Conservation (phyloP, 2,888 invertebrate species). For the Dolichomitus sp. region DNA sequence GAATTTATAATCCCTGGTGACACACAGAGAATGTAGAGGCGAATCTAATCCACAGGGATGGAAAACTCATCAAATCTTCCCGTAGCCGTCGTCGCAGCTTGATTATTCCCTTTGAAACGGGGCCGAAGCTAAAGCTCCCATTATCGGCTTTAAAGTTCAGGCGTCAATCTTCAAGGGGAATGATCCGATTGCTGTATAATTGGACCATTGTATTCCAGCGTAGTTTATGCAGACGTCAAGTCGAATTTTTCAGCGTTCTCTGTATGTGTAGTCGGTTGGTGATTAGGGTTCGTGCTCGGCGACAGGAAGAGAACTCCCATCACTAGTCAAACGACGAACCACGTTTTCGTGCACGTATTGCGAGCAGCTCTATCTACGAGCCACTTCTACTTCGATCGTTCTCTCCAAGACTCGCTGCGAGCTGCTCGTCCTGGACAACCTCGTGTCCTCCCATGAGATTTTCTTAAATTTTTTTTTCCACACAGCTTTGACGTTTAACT, state of each 20-base stretch:
- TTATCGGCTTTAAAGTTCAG: neutral
- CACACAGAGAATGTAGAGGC: neutral
- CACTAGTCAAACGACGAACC: neutral
- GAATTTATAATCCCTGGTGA: neutral
- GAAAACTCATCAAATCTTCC: slow-evolving; percentile 22
- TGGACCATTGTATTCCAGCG: neutral
- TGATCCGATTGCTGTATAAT: slow-evolving; percentile 7
- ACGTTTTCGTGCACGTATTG: slow-evolving; percentile 30
- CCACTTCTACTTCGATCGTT: slow-evolving; percentile 60
- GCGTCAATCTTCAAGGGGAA: neutral
- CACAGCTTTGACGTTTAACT: neutral
- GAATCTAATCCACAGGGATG: neutral
- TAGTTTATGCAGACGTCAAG: neutral
- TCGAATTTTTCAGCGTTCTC: slow-evolving; percentile 6
- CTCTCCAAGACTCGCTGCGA: slow-evolving; percentile 27
- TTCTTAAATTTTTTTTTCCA: neutral
- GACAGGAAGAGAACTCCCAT: neutral
- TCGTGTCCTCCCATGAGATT: slow-evolving; percentile 32
- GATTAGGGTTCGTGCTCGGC: neutral
- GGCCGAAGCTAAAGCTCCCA: slow-evolving; percentile 28
- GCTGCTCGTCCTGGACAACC: slow-evolving; percentile 39
- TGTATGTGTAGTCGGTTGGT: neutral
- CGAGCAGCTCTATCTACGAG: slow-evolving; percentile 20
- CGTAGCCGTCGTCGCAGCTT: slow-evolving; percentile 27
- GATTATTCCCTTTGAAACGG: slow-evolving; percentile 53